These are phyloP conservation scores for Philonicus albiceps DNA, from an alignment of 2,888 invertebrate species.

Conservation along the genomic window DNA sequence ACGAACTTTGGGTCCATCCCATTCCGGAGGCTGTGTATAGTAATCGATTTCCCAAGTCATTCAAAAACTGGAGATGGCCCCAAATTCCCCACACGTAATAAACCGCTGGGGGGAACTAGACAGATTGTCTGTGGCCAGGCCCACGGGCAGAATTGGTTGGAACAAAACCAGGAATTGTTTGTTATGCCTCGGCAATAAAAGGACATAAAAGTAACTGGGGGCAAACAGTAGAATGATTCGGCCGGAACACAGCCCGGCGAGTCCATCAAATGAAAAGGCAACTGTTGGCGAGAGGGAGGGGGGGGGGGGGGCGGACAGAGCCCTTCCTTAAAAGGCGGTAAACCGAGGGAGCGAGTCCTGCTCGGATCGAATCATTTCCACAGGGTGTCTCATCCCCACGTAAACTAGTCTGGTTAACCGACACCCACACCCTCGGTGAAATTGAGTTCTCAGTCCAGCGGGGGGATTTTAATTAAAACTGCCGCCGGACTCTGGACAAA, in stretches of 20 bases:
- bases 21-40: neutral
- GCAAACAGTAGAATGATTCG: neutral
- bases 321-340: slow-evolving; percentile 15
- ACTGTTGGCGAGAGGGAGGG: too few relatives aligned
- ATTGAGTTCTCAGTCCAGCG: neutral
- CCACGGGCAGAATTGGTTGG: neutral
- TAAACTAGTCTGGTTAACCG: neutral
- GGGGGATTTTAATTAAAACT: slow-evolving; percentile 19
- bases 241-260: neutral
- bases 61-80: slow-evolving; percentile 13
- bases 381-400: neutral
- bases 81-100: neutral
- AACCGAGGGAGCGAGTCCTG: neutral
- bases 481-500: neutral
- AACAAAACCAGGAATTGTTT: slow-evolving; percentile 26
- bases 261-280: slow-evolving; percentile 2
- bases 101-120: neutral
- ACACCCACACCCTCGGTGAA: neutral
- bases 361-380: neutral
- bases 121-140: slow-evolving; percentile 1
- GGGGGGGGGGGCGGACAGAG: too few relatives aligned
- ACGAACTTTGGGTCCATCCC: neutral
- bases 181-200: slow-evolving; percentile 7
- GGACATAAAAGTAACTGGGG: neutral
- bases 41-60: slow-evolving; percentile 27